phyloP scores from a whole-genome alignment of 2,797 vertebrate species.

The Periophthalmus magnuspinnatus region DNA sequence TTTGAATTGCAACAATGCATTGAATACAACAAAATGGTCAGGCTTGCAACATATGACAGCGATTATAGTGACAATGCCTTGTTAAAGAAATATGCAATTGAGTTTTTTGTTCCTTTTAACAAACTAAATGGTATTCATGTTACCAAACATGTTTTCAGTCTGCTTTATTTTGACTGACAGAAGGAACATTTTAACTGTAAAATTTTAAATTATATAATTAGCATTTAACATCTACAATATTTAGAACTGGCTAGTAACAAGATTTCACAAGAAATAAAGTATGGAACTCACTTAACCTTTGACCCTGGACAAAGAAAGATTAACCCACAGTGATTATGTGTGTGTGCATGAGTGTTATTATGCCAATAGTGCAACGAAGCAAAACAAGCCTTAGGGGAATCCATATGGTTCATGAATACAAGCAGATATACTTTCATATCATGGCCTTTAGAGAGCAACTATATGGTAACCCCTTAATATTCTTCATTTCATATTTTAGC shows the following conservation, averaged over 20 bases:
- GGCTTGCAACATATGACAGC: background rate
- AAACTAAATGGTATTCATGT: no score
- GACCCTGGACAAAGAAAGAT: background rate
- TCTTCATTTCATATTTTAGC: background rate
- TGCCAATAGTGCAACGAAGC: slow-evolving; percentile 21
- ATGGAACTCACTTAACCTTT: background rate
- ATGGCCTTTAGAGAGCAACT: background rate
- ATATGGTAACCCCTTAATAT: background rate
- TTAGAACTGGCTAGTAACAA: background rate
- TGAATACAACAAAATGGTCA: background rate
- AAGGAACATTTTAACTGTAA: background rate
- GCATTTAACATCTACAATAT: background rate
- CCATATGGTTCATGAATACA: slow-evolving; percentile 43
- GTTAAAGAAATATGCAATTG: no score
- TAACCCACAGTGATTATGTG: slow-evolving; percentile 12
- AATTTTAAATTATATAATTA: background rate
- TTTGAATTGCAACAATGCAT: background rate
- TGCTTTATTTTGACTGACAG: background rate
- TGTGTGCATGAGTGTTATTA: slow-evolving; percentile 27
- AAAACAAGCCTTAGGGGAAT: slow-evolving; percentile 39
- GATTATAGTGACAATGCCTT: no score
- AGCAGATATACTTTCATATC: background rate
- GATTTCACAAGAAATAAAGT: background rate
- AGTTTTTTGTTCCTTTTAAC: no score
- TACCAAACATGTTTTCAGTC: no score